phyloP scores from a whole-genome alignment of 2,113 vertebrate species.

The Rana temporaria region DNA sequence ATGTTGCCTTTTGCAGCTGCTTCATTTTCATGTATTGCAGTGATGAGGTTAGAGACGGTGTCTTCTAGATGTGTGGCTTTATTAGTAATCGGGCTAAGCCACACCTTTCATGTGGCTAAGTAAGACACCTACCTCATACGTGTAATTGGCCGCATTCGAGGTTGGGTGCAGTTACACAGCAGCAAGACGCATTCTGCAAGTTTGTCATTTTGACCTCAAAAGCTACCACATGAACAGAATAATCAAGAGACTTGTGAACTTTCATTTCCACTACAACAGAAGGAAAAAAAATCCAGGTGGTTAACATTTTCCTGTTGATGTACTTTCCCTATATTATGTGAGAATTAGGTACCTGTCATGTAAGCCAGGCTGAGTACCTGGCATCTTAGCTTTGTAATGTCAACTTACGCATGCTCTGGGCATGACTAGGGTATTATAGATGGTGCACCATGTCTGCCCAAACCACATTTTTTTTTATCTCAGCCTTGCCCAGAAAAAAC shows the following conservation, averaged over 20 bases:
- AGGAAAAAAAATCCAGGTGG: not conserved
- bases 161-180: not conserved
- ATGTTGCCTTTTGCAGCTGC: not conserved
- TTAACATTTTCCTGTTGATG: slow-evolving; percentile 3
- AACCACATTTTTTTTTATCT: too few species aligned
- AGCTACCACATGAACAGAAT: slow-evolving; percentile 1
- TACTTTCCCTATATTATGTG: slow-evolving; percentile 8
- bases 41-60: not conserved
- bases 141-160: slow-evolving; percentile 12
- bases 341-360: too few species aligned
- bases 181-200: not conserved
- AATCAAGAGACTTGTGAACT: not conserved
- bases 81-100: slow-evolving; percentile 11
- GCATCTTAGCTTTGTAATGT: too few species aligned
- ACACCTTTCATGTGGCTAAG: slow-evolving; percentile 19
- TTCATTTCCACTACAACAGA: slow-evolving; percentile 26
- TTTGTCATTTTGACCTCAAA: slow-evolving; percentile 22
- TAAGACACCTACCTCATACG: not conserved
- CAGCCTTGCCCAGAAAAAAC: too few species aligned
- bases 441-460: too few species aligned
- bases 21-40: slow-evolving; percentile 5
- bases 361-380: too few species aligned
- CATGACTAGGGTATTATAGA: too few species aligned
- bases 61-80: not conserved
- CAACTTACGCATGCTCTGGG: too few species aligned